Percentiles rank a stretch among this genome's conserved stretches.
Conservation (phyloP, 2,113 vertebrate genomes). For the Hystrix cristata region DNA sequence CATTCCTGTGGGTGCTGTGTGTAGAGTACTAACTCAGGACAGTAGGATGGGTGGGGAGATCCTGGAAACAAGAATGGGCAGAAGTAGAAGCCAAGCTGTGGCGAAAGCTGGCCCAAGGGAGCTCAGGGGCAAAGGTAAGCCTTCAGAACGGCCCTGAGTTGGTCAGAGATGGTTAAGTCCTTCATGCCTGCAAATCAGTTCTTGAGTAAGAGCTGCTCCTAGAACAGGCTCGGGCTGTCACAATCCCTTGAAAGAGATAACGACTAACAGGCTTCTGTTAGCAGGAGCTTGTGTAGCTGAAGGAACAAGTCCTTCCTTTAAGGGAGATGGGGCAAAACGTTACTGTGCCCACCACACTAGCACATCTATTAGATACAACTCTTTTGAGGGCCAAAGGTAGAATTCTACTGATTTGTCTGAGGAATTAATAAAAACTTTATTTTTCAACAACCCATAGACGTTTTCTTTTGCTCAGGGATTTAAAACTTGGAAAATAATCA, state of each 20-base stretch:
- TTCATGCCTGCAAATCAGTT: neutral
- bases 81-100: neutral
- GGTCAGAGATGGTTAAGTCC: neutral
- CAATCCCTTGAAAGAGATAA: neutral
- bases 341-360: neutral
- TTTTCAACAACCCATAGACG: neutral
- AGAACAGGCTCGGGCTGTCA: neutral
- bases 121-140: neutral
- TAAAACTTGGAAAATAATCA: constrained; percentile 45
- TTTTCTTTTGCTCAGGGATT: neutral
- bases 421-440: neutral
- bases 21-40: neutral
- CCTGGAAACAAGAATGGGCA: neutral
- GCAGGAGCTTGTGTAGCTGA: neutral
- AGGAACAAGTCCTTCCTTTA: neutral
- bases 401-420: neutral
- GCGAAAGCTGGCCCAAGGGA: neutral
- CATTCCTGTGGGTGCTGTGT: neutral
- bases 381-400: neutral
- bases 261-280: neutral
- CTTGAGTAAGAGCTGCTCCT: neutral
- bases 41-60: neutral
- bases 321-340: neutral
- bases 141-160: neutral
- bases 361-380: neutral